phyloP scores from a whole-genome alignment of 2,113 vertebrate genomes.

The Tachysurus fulvidraco region DNA sequence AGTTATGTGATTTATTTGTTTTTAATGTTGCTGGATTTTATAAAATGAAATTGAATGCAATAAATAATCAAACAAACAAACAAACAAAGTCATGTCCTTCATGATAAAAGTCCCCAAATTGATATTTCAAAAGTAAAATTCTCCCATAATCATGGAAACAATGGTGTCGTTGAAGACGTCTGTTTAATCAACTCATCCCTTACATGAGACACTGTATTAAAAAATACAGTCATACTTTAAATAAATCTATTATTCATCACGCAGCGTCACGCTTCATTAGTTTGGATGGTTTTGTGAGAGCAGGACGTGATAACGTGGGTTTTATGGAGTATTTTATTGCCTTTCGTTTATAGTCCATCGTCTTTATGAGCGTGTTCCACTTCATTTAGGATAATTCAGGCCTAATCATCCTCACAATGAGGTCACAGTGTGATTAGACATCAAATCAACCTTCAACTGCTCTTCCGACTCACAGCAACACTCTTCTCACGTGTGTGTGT shows the following conservation, averaged over 20 bases:
- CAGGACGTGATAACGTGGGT: conserved; percentile 21
- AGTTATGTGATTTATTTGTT: no score
- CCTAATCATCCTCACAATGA: conserved; percentile 43
- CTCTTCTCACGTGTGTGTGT: background rate
- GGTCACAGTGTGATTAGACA: conserved; percentile 45
- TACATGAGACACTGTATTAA: conserved; percentile 8
- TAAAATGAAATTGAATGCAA: no score
- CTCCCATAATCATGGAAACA: background rate
- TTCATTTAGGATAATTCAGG: conserved; percentile 46
- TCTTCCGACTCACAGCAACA: conserved; percentile 30
- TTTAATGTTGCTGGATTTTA: no score
- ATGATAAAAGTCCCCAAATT: background rate
- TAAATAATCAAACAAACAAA: no score
- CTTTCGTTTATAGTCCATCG: conserved; percentile 33
- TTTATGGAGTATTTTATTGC: conserved; percentile 35
- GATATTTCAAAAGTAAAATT: background rate
- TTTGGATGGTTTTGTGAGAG: background rate
- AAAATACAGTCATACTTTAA: background rate
- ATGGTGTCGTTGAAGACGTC: conserved; percentile 22
- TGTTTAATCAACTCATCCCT: conserved; percentile 38
- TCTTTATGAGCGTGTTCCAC: conserved; percentile 45
- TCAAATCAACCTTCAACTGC: conserved; percentile 51
- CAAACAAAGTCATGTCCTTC: background rate
- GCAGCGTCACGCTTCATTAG: conserved; percentile 31
- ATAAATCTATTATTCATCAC: conserved; percentile 46